These are phyloP conservation scores for Scomber scombrus DNA, from an alignment of 2,113 vertebrate species.

Conservation along the genomic window DNA sequence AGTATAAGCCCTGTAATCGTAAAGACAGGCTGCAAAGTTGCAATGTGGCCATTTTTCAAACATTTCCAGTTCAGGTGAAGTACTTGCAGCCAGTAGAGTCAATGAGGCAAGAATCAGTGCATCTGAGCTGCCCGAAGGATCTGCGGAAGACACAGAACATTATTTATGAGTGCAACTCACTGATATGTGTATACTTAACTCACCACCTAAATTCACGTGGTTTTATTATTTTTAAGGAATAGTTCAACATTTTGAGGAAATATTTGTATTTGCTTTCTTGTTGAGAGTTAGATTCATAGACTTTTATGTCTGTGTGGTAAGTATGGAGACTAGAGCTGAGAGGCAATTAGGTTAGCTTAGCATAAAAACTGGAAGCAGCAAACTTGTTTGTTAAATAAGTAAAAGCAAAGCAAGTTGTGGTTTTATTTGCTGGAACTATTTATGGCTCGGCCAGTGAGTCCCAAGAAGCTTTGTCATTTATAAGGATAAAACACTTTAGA, in stretches of 20 bases:
- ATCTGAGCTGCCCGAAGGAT: slow-evolving; percentile 92
- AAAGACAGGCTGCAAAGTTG: slow-evolving; percentile 41
- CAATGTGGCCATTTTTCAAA: slow-evolving; percentile 15
- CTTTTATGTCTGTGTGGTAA: not conserved
- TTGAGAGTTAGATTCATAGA: not conserved
- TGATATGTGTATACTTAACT: not conserved
- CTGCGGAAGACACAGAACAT: slow-evolving; percentile 73
- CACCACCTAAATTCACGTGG: not conserved
- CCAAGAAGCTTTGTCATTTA: too few species aligned
- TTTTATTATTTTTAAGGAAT: not conserved
- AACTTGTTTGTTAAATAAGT: too few species aligned
- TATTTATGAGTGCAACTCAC: not conserved
- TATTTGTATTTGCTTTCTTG: not conserved
- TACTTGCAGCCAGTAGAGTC: slow-evolving; percentile 97
- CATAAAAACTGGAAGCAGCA: not conserved
- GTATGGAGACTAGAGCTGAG: not conserved
- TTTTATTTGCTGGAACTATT: not conserved
- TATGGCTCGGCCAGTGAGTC: too few species aligned
- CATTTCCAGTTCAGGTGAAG: slow-evolving; percentile 89
- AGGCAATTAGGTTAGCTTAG: not conserved
- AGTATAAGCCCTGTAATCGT: slow-evolving; percentile 39
- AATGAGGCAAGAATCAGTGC: slow-evolving; percentile 92
- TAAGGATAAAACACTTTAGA: too few species aligned
- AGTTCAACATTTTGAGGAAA: not conserved
- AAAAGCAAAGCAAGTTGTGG: too few species aligned